Evolutionary conservation across 2,888 invertebrate species (phyloP), one percentile per base, ranked within the genome.

Genomic region (Ypsolopha sequella): DNA sequence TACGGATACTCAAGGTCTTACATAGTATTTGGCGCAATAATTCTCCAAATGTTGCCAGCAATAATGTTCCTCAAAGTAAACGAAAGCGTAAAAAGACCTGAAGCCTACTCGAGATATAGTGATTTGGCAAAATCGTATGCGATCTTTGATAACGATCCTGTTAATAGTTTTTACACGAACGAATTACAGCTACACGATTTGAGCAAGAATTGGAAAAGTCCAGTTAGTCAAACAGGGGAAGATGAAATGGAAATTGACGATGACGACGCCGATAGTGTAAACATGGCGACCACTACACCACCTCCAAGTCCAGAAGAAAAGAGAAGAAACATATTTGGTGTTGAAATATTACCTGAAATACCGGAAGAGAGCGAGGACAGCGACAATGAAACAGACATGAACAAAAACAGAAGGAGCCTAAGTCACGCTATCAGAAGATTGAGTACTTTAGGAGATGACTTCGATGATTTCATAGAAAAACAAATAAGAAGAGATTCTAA

Each of bases 301-400:
- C 85, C 82, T 6, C 81, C 81, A 14, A 82, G 81, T 56, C 82
- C 82, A 10, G 86, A 87, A 58, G 85, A 87, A 58, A 86, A 77
- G 54, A 70, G 80, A 50, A 74, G 80, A 62, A 86, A 82, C 56
- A 73, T 85, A 43, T 84, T 81, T 57, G 88, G 88, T 4, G 85
- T 88, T 44, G 82, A 88, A 62, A 84, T 88, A 61, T 65, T 88
- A 52, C 88, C 88, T 33, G 82, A 87, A 67, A 88, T 88, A 65
- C 81, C 82, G 4, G 88, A 88, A 65, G 88, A 87, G 62, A 85
- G 77, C 52, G 87, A 87, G 63, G 74, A 75, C 14, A 76, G 73
- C 39, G 73, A 73, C 8, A 76, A 76, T 9, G 60, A 62, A 14
- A 74, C 74, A 9, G 63, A 72, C 52, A 62, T 13, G 4, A 67